Percentiles rank a stretch among this genome's conserved stretches.
phyloP scores from a whole-genome alignment of 2,888 invertebrate species.

The Caenorhabditis becei region DNA sequence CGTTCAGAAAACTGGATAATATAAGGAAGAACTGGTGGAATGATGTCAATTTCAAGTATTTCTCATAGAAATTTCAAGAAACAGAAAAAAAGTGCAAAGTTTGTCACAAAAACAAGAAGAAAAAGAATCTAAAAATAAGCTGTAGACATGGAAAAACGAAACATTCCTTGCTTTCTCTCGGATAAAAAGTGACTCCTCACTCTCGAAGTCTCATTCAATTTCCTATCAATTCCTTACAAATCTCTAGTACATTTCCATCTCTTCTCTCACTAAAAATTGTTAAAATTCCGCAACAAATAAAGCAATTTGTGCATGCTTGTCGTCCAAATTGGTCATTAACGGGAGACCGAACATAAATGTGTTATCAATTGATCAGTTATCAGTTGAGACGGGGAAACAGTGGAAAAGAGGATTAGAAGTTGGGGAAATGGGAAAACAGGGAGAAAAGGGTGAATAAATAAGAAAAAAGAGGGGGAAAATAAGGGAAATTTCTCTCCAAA shows the following conservation, averaged over 20 bases:
- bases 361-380: not conserved
- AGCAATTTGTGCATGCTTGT: conserved; percentile 18
- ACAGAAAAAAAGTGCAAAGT: no score
- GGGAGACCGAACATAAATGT: not conserved
- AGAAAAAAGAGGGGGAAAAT: not conserved
- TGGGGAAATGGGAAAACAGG: no score
- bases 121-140: no score
- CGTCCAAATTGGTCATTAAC: conserved; percentile 45
- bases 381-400: not conserved
- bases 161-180: not conserved
- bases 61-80: no score
- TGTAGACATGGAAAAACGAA: not conserved
- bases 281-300: not conserved
- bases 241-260: not conserved
- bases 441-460: no score
- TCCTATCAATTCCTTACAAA: not conserved
- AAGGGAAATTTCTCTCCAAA: not conserved
- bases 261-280: not conserved
- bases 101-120: no score
- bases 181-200: no score
- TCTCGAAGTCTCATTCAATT: not conserved
- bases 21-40: no score
- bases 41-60: no score
- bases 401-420: not conserved
- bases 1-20: no score